Base-by-base conservation (phyloP, 2,113 vertebrate genomes). In the Nothobranchius furzeri region DNA sequence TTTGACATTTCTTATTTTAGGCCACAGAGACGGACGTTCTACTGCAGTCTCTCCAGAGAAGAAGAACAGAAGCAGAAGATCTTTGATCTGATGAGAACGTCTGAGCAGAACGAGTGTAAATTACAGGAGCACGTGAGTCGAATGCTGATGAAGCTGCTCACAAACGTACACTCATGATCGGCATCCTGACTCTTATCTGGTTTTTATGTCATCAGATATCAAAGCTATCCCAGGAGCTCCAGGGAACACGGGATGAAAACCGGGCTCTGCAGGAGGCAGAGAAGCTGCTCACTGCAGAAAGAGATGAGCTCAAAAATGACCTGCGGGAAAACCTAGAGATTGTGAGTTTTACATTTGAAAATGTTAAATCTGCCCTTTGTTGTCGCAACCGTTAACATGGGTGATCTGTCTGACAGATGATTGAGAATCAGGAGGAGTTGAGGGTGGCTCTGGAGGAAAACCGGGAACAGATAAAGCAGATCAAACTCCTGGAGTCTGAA, bases 341-440 rank as follows among this genome's bases (percentile, higher is more conserved):
- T 75, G 88, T 88, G 45, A 68, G 67, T 67, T 9, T 1, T 1
- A 30, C 20, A 2, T 2, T 2, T 42, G n/a, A 8, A 3, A 2
- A 2, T 3, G 3, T 17, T 5, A n/a, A 15, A n/a, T 12, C 14
- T 45, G 9, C 13, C 15, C 2, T 45, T 45, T 45, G 43, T 45
- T 3, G 1, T 12, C 7, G 40, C 10, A 11, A 7, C n/a, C 17
- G 48, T 9, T 17, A 10, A 54, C 13, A 36, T 5, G 15, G 6
- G 14, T 14, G 25, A 7, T n/a, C 14, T 37, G 11, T 49, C 48
- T 50, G 25, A 60, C 66, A 89, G 89, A 88, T 78, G 79, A 87
- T 89, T 60, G 86, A 89, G 58, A 83, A 68, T 49, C 89, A 90
- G 12, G 82, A 72, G 1, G 85, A 88, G 59, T 70, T 88, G 11